Conservation (phyloP, 2,797 vertebrate genomes). For the Meda fulgida region DNA sequence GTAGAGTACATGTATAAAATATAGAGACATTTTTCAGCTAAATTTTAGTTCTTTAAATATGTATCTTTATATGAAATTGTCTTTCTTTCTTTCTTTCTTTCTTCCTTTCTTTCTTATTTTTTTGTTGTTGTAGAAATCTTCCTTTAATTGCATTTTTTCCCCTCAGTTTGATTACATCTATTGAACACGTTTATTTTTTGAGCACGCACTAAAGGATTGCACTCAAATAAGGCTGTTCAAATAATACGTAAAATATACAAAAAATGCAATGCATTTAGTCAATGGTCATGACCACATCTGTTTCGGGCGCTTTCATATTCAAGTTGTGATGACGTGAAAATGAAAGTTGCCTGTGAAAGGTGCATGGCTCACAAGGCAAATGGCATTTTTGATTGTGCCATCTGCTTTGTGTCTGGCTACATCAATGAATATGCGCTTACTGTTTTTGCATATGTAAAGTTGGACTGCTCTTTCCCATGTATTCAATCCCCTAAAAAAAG, state of each 20-base stretch:
- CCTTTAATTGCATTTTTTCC: too few species aligned
- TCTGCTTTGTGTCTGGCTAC: constrained; percentile 67
- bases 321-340: constrained; percentile 51
- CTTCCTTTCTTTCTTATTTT: too few species aligned
- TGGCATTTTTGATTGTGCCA: constrained; percentile 75
- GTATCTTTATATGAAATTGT: neutral
- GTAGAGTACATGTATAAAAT: neutral
- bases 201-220: neutral
- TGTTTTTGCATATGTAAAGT: constrained; percentile 77
- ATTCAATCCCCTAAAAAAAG: constrained; percentile 70
- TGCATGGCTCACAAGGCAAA: constrained; percentile 65
- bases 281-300: constrained; percentile 56
- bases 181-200: neutral
- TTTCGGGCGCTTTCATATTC: constrained; percentile 46
- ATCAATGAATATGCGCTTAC: constrained; percentile 65
- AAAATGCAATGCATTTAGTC: constrained; percentile 53
- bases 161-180: neutral
- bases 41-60: neutral
- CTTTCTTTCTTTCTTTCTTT: too few species aligned
- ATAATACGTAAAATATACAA: constrained; percentile 56
- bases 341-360: constrained; percentile 50
- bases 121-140: too few species aligned
- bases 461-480: constrained; percentile 71
- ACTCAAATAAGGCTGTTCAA: constrained; percentile 40
- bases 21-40: neutral